Evolutionary conservation across 2,113 vertebrate genomes (phyloP).

Genomic region (Corythornis madagascariensis): DNA sequence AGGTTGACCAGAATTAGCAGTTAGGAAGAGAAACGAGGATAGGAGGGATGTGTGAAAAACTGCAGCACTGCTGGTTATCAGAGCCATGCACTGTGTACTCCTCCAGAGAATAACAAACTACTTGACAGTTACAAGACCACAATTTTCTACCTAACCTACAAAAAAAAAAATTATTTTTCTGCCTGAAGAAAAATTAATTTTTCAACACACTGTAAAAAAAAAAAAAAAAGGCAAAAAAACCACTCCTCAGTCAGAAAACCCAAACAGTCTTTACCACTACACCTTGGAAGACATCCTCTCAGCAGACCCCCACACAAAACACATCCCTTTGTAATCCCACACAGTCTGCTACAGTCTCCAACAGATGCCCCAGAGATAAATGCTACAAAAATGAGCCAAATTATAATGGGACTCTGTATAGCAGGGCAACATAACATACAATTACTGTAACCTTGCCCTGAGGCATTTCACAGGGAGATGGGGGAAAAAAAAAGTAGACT

Average conservation of each 20-base stretch:
- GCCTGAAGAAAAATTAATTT: neutral
- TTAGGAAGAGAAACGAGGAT: neutral
- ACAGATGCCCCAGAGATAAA: neutral
- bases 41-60: neutral
- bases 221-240: neutral
- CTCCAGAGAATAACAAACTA: neutral
- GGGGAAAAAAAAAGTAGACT: neutral
- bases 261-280: neutral
- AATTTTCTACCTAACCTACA: neutral
- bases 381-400: neutral
- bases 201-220: neutral
- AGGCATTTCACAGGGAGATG: constrained; percentile 13
- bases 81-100: neutral
- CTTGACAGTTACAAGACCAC: neutral
- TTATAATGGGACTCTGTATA: neutral
- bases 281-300: neutral
- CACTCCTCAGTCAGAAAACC: neutral
- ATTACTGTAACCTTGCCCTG: constrained; percentile 39
- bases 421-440: neutral
- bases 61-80: neutral
- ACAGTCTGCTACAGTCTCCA: neutral
- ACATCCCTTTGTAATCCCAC: neutral
- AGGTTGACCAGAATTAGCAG: constrained; percentile 1
- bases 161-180: neutral
- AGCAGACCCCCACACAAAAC: fast-evolving